phyloP scores from a whole-genome alignment of 1,140 invertebrate genomes.

The Magallana gigas region DNA sequence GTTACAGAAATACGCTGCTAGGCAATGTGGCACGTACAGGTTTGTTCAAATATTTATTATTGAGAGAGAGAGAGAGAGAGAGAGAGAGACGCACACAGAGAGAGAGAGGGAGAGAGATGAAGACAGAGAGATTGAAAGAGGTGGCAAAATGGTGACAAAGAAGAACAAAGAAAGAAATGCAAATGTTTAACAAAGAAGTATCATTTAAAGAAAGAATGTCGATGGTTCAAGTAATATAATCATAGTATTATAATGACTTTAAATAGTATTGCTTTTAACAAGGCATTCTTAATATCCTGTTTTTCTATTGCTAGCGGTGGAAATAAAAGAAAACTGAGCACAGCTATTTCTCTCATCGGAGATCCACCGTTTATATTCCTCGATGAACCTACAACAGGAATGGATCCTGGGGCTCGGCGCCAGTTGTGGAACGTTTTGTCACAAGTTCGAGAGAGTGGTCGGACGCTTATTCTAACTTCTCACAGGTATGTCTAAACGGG shows the following conservation, averaged over 20 bases:
- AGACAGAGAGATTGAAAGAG: too few relatives aligned
- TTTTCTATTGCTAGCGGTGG: conserved; percentile 81
- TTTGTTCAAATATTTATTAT: conserved; percentile 7
- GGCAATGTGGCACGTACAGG: conserved; percentile 71
- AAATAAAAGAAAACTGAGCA: conserved; percentile 96
- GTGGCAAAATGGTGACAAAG: too few relatives aligned
- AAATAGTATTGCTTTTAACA: too few relatives aligned
- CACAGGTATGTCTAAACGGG: conserved; percentile 71
- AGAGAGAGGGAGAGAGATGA: too few relatives aligned
- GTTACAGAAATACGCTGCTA: conserved; percentile 72
- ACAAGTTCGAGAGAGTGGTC: conserved; percentile 71
- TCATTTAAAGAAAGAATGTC: too few relatives aligned
- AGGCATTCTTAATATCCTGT: neutral
- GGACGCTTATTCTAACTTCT: conserved; percentile 76
- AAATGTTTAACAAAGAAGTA: too few relatives aligned
- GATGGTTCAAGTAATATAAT: too few relatives aligned
- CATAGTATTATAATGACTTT: too few relatives aligned
- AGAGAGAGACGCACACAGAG: too few relatives aligned
- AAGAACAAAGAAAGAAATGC: too few relatives aligned
- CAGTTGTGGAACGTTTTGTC: conserved; percentile 80
- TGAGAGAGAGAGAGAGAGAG: too few relatives aligned
- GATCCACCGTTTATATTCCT: conserved; percentile 79
- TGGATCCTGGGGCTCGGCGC: conserved; percentile 80
- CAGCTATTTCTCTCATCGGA: conserved; percentile 91
- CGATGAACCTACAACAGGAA: conserved; percentile 80